Evolutionary conservation across 2,113 vertebrate genomes (phyloP).

Genomic region (Cercopithecus mona): DNA sequence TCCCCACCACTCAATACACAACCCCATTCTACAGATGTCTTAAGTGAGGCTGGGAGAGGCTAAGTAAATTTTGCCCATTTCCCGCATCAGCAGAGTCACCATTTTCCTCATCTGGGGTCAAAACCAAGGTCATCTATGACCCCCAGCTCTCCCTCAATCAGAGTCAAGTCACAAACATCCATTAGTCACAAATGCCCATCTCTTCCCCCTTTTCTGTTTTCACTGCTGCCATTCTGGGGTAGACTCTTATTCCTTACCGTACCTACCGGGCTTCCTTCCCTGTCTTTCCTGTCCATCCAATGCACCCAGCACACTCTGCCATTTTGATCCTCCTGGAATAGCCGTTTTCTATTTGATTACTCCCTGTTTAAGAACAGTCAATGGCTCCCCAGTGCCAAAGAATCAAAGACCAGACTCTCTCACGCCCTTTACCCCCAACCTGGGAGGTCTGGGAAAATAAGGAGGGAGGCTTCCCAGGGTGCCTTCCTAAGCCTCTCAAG

Average conservation of each 20-base stretch:
- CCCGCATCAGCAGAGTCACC: neutral
- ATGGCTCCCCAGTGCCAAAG: neutral
- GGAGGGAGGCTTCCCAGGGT: neutral
- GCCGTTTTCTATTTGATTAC: neutral
- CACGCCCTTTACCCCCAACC: neutral
- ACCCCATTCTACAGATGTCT: neutral
- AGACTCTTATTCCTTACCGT: no score
- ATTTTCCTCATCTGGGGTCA: neutral
- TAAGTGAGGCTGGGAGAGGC: neutral
- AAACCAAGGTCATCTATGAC: neutral
- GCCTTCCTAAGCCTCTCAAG: neutral
- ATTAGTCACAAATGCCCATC: neutral
- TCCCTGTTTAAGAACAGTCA: neutral
- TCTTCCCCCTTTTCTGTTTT: neutral
- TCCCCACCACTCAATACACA: accelerated
- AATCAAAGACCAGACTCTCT: neutral
- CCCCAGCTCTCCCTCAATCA: neutral
- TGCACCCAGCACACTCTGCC: neutral
- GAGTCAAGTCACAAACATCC: neutral
- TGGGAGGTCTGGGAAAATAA: neutral
- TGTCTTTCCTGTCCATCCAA: neutral
- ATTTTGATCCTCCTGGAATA: neutral
- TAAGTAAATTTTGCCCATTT: neutral
- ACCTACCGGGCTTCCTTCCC: neutral
- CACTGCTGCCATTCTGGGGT: neutral